Evolutionary conservation across 2,113 vertebrate species (phyloP).

Genomic region (Rousettus leschenaultii): DNA sequence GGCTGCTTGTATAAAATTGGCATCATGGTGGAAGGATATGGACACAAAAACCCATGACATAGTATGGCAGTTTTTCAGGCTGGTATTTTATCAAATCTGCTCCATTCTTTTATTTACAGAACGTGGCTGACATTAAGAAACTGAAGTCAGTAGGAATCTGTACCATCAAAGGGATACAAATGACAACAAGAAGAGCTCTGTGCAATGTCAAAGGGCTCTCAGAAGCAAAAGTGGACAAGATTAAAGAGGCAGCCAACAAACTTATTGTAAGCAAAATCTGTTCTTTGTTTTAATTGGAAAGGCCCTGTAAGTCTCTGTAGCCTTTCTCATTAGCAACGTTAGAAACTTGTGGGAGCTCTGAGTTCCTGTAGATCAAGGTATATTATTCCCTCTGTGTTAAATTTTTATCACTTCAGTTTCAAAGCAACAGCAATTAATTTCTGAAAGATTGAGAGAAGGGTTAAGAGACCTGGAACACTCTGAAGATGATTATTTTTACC

Average conservation of each 20-base stretch:
- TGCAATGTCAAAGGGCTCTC: conserved; percentile 97
- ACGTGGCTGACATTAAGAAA: conserved; percentile 97
- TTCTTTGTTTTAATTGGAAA: conserved; percentile 12
- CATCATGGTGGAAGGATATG: conserved; percentile 56
- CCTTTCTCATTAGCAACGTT: not conserved
- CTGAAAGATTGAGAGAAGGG: not conserved
- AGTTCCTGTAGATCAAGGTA: not conserved
- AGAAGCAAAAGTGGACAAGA: conserved; percentile 99
- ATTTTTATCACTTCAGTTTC: conserved; percentile 5
- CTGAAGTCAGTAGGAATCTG: conserved; percentile 97
- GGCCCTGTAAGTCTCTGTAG: not conserved
- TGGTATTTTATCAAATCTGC: conserved; percentile 60
- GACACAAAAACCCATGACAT: conserved; percentile 34
- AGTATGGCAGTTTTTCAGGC: conserved; percentile 38
- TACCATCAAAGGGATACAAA: conserved; percentile 97
- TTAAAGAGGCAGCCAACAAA: conserved; percentile 98
- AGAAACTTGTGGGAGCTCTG: not conserved
- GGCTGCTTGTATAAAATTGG: conserved; percentile 54
- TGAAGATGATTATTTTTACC: not conserved
- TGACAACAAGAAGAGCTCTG: conserved; percentile 94
- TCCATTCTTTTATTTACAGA: conserved; percentile 83
- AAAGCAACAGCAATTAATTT: not conserved
- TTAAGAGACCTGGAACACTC: conserved; percentile 7
- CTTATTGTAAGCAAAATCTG: conserved; percentile 87
- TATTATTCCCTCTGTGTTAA: not conserved